These are phyloP conservation scores for Emydoidea blandingii DNA, from an alignment of 2,797 vertebrate species.

Conservation along the genomic window DNA sequence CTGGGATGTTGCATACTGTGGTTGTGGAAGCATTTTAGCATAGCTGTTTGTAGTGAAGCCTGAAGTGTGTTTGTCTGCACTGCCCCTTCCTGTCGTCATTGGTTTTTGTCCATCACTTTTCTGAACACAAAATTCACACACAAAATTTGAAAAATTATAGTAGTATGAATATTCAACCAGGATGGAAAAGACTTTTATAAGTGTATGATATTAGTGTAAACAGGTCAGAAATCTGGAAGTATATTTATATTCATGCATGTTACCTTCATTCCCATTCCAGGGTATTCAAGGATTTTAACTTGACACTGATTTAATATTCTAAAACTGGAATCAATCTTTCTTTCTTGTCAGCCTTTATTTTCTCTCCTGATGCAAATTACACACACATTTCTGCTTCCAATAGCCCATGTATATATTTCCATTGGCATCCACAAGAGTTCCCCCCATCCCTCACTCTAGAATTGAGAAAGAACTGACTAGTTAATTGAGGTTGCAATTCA, in stretches of 20 bases:
- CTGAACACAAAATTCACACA: slow-evolving; percentile 64
- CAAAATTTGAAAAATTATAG: slow-evolving; percentile 35
- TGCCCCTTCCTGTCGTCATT: slow-evolving; percentile 31
- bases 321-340: slow-evolving; percentile 72
- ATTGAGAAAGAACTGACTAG: slow-evolving; percentile 68
- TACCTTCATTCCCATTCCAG: slow-evolving; percentile 74
- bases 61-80: slow-evolving; percentile 66
- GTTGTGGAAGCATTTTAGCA: slow-evolving; percentile 47
- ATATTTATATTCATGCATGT: slow-evolving; percentile 50
- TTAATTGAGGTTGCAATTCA: slow-evolving; percentile 80
- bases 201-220: slow-evolving; percentile 73
- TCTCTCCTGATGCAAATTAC: slow-evolving; percentile 78
- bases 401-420: slow-evolving; percentile 50
- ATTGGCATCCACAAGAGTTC: slow-evolving; percentile 29
- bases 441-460: slow-evolving; percentile 8
- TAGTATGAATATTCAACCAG: slow-evolving; percentile 56
- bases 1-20: slow-evolving; percentile 33
- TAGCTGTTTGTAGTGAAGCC: slow-evolving; percentile 69
- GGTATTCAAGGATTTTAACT: slow-evolving; percentile 73
- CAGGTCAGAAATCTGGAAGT: slow-evolving; percentile 73
- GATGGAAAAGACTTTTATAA: slow-evolving; percentile 69
- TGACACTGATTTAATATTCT: slow-evolving; percentile 78
- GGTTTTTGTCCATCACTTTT: slow-evolving; percentile 69
- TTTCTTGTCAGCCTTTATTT: slow-evolving; percentile 68
- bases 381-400: slow-evolving; percentile 79